These are phyloP conservation scores for Trogon surrucura DNA, from an alignment of 2,113 vertebrate genomes.

Conservation along the genomic window DNA sequence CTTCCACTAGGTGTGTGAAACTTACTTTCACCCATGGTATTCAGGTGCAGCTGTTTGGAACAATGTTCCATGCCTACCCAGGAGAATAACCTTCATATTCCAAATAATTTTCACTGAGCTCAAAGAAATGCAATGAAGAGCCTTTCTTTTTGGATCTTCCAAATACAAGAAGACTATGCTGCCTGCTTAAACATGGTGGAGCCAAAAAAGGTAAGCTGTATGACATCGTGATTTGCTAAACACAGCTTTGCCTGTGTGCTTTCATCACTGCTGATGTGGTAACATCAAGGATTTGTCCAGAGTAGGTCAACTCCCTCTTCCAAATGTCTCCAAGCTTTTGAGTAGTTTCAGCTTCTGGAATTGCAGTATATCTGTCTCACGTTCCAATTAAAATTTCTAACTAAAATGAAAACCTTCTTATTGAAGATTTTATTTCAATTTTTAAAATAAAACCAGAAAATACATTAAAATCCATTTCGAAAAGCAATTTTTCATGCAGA, in stretches of 20 bases:
- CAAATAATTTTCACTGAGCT: not conserved
- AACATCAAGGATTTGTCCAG: constrained; percentile 16
- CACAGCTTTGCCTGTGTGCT: not conserved
- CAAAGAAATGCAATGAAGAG: not conserved
- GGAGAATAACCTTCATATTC: not conserved
- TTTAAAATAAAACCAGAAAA: not conserved
- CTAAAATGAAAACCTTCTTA: not conserved
- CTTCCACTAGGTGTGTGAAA: constrained; percentile 52
- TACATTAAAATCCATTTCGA: not conserved
- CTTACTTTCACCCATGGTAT: constrained; percentile 29
- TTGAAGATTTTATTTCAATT: not conserved
- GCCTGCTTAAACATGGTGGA: not conserved
- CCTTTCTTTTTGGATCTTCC: not conserved
- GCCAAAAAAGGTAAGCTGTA: not conserved
- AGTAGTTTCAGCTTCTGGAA: constrained; percentile 7
- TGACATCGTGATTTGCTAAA: not conserved
- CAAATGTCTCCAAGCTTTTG: constrained; percentile 32
- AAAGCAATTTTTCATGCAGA: not conserved
- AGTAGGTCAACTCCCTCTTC: not conserved
- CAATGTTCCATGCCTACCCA: not conserved
- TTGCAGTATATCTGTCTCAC: not conserved
- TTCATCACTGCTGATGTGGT: not conserved
- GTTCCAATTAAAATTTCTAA: not conserved
- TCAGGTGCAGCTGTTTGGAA: not conserved
- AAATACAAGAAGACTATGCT: not conserved